Base-by-base conservation (phyloP, 92 coral and sea anemone species). In the Hydrozoanthus gracilis region DNA sequence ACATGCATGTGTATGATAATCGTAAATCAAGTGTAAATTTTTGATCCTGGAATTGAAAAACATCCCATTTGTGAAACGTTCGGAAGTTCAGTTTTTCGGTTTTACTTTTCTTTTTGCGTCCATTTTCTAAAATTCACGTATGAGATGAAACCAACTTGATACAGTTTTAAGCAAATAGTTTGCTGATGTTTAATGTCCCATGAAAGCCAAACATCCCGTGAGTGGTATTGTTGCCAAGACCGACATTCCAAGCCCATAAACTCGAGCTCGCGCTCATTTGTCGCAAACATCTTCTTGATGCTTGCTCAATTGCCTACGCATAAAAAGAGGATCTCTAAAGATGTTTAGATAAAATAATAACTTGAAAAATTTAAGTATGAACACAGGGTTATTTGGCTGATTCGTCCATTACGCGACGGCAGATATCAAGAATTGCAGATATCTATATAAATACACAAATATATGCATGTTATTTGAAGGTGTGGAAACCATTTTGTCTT, bases 361-460 rank as follows among this genome's bases (percentile, higher is more conserved):
- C 72, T 80, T 46, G 48, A 67, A 48, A 64, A 65, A 65, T 27
- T 74, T 49, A 16, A 49, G 61, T 46, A 80, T 46, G 44, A 64
- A 48, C 65, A 65, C 65, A n/a, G 20, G 48, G 12, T 20, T 16
- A 48, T 79, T 78, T 44, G 44, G 35, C 14, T 15, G n/a, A 80
- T 49, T 48, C 72, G 18, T 64, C 44, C 46, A 4, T 64, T 10
- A 14, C 27, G 60, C 85, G 20, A 62, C 4, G 17, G 61, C 73
- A 80, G 74, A 80, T 65, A 70, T 62, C 55, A 68, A 27, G 39
- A 27, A 27, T n/a, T 12, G 79, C 79, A 74, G 79, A 74, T 50
- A 60, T 45, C 58, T 74, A 51, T 74, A 12, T 10, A 27, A 35
- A 35, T 48, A 13, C 5, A 27, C 8, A 27, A n/a, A 68, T 6